Percentiles rank a stretch among this genome's conserved stretches.
phyloP scores from a whole-genome alignment of 1,140 invertebrate species.

The Bacillus rossius region DNA sequence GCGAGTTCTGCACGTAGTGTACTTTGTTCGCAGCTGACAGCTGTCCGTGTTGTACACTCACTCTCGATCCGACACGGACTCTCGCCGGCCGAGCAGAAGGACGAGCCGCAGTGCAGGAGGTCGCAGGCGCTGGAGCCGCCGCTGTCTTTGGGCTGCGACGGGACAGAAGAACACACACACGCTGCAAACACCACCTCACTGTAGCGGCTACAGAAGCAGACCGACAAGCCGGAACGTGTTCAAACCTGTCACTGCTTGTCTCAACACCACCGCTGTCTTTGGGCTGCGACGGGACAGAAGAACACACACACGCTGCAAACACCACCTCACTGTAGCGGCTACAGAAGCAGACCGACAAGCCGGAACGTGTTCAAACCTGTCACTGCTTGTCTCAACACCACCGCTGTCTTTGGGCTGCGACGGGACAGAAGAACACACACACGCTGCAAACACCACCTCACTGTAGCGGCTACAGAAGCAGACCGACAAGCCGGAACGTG shows the following conservation, averaged over 20 bases:
- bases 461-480: too few species aligned
- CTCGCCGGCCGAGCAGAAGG: constrained; percentile 55
- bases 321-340: too few species aligned
- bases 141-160: constrained; percentile 46
- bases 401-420: constrained; percentile 47
- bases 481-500: constrained; percentile 67
- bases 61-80: constrained; percentile 64
- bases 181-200: too few species aligned
- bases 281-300: constrained; percentile 43
- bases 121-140: constrained; percentile 55
- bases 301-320: too few species aligned
- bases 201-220: too few species aligned
- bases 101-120: constrained; percentile 67
- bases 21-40: too few species aligned
- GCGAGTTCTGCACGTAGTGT: too few species aligned
- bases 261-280: constrained; percentile 46
- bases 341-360: constrained; percentile 62
- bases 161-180: too few species aligned
- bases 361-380: constrained; percentile 74
- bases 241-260: constrained; percentile 61
- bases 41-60: constrained; percentile 15
- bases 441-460: too few species aligned
- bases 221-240: constrained; percentile 66
- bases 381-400: constrained; percentile 55
- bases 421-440: too few species aligned